Conservation (phyloP, 2,797 vertebrate species). For the Onychomys torridus region DNA sequence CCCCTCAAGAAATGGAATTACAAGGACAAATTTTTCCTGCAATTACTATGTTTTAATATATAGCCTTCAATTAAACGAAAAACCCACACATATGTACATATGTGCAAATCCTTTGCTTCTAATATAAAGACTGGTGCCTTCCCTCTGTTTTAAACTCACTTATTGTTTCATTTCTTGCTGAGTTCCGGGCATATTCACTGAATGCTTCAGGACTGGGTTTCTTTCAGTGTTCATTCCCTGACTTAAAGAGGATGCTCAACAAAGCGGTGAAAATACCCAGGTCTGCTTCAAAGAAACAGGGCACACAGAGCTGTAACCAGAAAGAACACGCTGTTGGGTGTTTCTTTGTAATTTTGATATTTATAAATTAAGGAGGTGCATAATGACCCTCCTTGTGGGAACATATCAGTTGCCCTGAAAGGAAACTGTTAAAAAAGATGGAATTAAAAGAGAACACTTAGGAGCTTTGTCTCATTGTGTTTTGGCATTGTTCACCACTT, state of each 20-base stretch:
- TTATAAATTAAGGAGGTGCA: constrained; percentile 27
- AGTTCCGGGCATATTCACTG: not conserved
- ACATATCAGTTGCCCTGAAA: not conserved
- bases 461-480: constrained; percentile 32
- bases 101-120: constrained; percentile 20
- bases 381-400: not conserved
- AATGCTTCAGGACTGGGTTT: constrained; percentile 52
- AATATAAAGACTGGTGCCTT: constrained; percentile 71
- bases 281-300: constrained; percentile 21
- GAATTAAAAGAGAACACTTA: not conserved
- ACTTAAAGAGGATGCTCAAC: constrained; percentile 45
- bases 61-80: constrained; percentile 45
- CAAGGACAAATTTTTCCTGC: constrained; percentile 73
- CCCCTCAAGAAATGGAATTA: constrained; percentile 48
- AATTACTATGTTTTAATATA: constrained; percentile 60
- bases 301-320: constrained; percentile 23
- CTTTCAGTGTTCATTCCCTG: constrained; percentile 56
- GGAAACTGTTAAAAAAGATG: not conserved
- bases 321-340: not conserved
- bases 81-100: not conserved
- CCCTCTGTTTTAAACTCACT: constrained; percentile 49
- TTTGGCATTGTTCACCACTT: constrained; percentile 17
- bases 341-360: constrained; percentile 25
- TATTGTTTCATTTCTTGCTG: not conserved
- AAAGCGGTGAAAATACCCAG: constrained; percentile 58